These are phyloP conservation scores for Xenops minutus DNA, from an alignment of 2,797 vertebrate species.

Conservation along the genomic window DNA sequence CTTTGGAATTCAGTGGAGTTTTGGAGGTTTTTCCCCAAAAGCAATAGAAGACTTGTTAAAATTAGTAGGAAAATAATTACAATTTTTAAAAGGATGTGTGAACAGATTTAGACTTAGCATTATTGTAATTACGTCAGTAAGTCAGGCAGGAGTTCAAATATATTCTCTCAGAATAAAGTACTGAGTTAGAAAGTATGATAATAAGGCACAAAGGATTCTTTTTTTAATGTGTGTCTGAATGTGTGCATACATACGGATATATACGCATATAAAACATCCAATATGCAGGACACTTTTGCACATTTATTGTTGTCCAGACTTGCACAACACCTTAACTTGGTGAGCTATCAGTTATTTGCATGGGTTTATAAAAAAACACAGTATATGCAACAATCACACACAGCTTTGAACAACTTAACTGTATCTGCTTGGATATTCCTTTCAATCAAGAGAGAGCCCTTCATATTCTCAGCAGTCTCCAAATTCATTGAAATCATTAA, in stretches of 20 bases:
- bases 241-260: neutral
- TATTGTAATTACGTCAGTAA: neutral
- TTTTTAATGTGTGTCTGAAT: neutral
- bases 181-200: neutral
- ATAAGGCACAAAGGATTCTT: neutral
- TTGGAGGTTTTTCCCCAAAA: rapidly evolving
- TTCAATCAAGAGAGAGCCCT: neutral
- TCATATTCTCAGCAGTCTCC: neutral
- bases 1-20: neutral
- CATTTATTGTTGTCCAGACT: neutral
- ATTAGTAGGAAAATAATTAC: neutral
- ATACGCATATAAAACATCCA: neutral
- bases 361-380: neutral
- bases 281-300: neutral
- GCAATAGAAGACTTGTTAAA: neutral
- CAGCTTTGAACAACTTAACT: neutral
- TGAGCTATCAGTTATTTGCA: neutral
- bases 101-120: neutral
- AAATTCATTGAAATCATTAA: neutral
- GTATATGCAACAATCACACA: neutral
- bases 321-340: neutral
- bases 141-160: neutral
- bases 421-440: neutral
- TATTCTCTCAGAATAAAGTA: neutral
- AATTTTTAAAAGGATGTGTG: neutral